These are phyloP conservation scores for Microhierax caerulescens DNA, from an alignment of 2,797 vertebrate genomes.

Conservation along the genomic window DNA sequence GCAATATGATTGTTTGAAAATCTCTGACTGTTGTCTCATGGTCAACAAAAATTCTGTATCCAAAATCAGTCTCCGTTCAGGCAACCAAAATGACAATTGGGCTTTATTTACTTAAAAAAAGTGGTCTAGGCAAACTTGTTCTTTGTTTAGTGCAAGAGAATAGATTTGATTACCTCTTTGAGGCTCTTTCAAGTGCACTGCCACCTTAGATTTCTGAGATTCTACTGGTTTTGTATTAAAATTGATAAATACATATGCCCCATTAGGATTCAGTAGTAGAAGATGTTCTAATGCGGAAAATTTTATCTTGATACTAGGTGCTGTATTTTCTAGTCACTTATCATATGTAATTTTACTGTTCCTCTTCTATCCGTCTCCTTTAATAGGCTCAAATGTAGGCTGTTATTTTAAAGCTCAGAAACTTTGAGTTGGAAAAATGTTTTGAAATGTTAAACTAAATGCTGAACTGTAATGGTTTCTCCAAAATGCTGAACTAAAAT, in stretches of 20 bases:
- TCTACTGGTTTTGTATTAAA: not conserved
- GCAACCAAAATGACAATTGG: not conserved
- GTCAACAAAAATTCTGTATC: not conserved
- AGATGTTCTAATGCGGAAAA: not conserved
- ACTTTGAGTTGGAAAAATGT: not conserved
- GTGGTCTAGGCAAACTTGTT: not conserved
- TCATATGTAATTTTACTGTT: not conserved
- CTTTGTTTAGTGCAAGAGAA: not conserved
- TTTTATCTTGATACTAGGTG: not conserved
- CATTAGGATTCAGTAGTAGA: not conserved
- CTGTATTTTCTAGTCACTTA: not conserved
- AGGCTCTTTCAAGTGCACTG: not conserved
- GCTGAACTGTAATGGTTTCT: slow-evolving; percentile 3
- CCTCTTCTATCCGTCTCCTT: not conserved
- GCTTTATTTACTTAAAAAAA: not conserved
- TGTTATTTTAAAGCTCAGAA: not conserved
- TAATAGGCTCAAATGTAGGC: not conserved
- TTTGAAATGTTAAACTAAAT: not conserved
- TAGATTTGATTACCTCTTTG: not conserved
- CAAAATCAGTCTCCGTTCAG: not conserved
- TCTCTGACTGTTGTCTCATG: not conserved
- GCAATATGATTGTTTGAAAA: not conserved
- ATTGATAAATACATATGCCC: not conserved
- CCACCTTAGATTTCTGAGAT: not conserved
- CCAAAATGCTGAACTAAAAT: not conserved